These are phyloP conservation scores for Calidris pygmaea DNA, from an alignment of 2,113 vertebrate genomes.

Conservation along the genomic window DNA sequence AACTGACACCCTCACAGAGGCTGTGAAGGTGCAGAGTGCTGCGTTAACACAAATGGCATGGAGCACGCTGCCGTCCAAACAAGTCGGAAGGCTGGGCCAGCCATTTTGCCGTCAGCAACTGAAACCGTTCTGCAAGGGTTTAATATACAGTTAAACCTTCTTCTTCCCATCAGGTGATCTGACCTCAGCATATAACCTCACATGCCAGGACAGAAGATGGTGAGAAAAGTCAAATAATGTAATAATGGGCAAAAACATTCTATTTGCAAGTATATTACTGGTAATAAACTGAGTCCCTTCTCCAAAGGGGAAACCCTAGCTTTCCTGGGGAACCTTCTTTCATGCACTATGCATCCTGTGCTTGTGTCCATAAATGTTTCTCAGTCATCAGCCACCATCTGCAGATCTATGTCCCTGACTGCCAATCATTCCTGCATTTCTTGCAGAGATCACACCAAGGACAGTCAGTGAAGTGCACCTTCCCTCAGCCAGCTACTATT, in stretches of 20 bases:
- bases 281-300: not conserved
- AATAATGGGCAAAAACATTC: not conserved
- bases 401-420: not conserved
- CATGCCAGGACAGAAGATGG: not conserved
- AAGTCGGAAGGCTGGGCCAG: not conserved
- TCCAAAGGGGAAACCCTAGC: not conserved
- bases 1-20: not conserved
- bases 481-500: conserved; percentile 1
- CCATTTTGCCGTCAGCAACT: not conserved
- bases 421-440: not conserved
- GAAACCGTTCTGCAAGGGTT: not conserved
- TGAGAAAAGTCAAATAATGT: not conserved
- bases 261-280: not conserved
- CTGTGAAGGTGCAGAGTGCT: not conserved
- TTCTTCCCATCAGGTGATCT: not conserved
- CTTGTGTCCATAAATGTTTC: not conserved
- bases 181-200: not conserved
- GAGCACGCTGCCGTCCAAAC: not conserved
- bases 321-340: not conserved
- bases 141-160: not conserved
- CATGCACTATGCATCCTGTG: not conserved
- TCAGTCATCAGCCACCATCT: not conserved
- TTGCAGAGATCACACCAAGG: conserved; percentile 24
- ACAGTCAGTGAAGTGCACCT: not conserved
- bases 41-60: not conserved